Evolutionary conservation across 2,888 invertebrate species (phyloP), one percentile per base, ranked within the genome.

Genomic region (Lithophane socia): DNA sequence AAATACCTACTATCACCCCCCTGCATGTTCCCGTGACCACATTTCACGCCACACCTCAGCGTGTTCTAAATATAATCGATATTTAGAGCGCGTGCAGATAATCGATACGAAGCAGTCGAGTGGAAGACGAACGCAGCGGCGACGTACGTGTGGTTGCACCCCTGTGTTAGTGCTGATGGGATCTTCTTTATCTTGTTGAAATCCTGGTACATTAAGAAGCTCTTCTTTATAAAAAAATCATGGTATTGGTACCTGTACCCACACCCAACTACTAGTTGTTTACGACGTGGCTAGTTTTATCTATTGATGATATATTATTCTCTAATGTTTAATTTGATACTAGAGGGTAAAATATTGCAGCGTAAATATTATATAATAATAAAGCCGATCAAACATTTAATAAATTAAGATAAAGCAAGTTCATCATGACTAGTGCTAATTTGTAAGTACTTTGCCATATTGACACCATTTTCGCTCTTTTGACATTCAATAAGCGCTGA

Each of bases 21-120:
- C 13, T 9, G 3, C 24, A 42, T 47, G 64, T 71, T 63, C 49
- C 54, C 44, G 54, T 81, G 82, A 75, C 79, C 71, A 72, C 74
- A 86, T 60, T 54, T 61, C 67, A 60, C 56, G 44, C 63, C 68
- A 82, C 82, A 83, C 64, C 79, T 83, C 83, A 73, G 66, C 64
- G 52, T 56, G 52, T 68, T 84, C 64, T 72, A 64, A 86, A 82
- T 69, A 79, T 75, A 83, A 84, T 86, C 84, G 80, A 84, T 84
- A 80, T 74, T 74, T 65, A 64, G 65, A 79, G 16, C 69, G 93
- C 93, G 94, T 93, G 93, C 92, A 89, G 89, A 85, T 93, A 93
- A 94, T 94, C 91, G 92, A 92, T 89, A 83, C 65, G n/a, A 66
- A 63, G 74, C 79, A 83, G 80, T 87, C 86, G 86, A 88, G 75